Base-by-base conservation (phyloP, 2,113 vertebrate species). In the Phyllostomus hastatus region DNA sequence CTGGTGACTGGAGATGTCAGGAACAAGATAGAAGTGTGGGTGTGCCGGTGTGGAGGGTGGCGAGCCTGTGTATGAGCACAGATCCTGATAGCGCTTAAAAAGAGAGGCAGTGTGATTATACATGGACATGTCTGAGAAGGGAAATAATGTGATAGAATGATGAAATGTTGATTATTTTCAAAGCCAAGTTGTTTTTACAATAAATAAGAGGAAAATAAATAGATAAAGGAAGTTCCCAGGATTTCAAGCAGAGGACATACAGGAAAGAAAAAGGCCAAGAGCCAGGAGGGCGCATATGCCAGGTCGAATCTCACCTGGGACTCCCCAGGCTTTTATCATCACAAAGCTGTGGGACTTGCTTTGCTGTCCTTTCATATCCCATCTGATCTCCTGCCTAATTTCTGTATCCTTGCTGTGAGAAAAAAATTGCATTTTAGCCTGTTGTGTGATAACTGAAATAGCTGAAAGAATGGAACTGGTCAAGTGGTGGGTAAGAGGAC, bases 381-480 rank as follows among this genome's bases (percentile, higher is more conserved):
- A 16, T 81, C 24, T 5, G 22, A 11, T 73, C 24, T 43, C 88
- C n/a, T 89, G 35, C 28, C 35, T 88, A 26, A 43, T 50, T 80
- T 76, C 79, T 12, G 90, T 73, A 73, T 79, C 54, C 59, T 90
- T 94, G 24, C 50, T 88, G 96, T 82, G 83, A 78, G n/a, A 50
- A n/a, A 69, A 69, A 84, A 72, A 35, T 86, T 75, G 19, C 1
- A 41, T 46, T 90, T 95, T 43, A 94, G 38, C 43, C 52, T 84
- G 16, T 7, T 48, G 6, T 28, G 14, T 78, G 35, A 80, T 81
- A 70, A 50, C 54, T 72, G 11, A 75, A 95, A 88, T 84, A 43
- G 67, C 81, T 6, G 64, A 31, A 92, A 57, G 28, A 35, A 28
- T 82, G 59, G 22, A 76, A 48, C 48, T 15, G 64, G 76, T 38